Evolutionary conservation across 2,797 vertebrate genomes (phyloP).

Genomic region (Morelia viridis): DNA sequence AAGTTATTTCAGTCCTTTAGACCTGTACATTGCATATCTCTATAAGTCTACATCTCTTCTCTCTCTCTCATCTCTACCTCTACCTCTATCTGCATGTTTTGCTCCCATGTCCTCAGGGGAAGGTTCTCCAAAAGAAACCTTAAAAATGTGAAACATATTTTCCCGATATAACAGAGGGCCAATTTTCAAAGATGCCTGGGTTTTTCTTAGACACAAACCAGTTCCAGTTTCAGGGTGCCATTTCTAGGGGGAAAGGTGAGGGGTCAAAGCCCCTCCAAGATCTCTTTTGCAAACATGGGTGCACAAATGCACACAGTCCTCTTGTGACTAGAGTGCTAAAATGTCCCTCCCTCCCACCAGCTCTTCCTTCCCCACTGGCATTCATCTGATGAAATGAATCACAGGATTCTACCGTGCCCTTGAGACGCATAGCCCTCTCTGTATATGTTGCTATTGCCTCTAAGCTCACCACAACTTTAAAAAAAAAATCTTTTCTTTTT

Average conservation of each 20-base stretch:
- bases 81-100: fast-evolving
- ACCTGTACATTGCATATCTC: background rate
- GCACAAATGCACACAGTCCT: background rate
- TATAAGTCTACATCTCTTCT: background rate
- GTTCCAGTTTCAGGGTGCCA: too few relatives aligned
- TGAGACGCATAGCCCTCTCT: background rate
- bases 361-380: background rate
- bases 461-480: background rate
- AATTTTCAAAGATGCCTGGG: background rate
- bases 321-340: background rate
- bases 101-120: background rate
- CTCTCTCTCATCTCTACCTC: background rate
- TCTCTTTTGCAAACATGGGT: background rate
- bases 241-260: background rate
- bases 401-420: background rate
- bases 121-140: background rate
- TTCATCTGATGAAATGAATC: background rate
- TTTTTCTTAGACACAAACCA: background rate
- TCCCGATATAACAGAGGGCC: background rate
- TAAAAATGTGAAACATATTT: background rate
- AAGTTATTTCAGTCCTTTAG: background rate
- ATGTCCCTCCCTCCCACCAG: background rate
- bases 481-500: background rate
- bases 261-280: background rate
- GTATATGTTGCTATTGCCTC: background rate